Base-by-base conservation (phyloP, 2,888 invertebrate species). In the Byasa hedistus region DNA sequence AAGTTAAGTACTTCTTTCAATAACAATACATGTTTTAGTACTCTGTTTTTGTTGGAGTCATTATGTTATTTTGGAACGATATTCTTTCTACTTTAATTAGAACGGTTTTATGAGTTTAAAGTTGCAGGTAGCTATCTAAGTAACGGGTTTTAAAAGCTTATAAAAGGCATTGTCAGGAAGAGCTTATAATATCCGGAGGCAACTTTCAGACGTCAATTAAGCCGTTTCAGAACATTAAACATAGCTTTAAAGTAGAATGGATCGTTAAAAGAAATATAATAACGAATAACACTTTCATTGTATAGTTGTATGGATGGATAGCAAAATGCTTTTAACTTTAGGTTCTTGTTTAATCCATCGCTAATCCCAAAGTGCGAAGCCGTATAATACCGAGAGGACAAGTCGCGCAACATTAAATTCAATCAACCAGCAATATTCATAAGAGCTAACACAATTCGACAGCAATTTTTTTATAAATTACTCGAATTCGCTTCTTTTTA, bases 91-190 rank as follows among this genome's bases (percentile, higher is more conserved):
- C 55, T 39, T 27, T 5, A 39, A 1, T 3, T 17, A 3, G 8
- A 54, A 54, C 54, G 23, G 15, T 22, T 23, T 55, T 55, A 55
- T 23, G 17, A 15, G 17, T 23, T 23, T 55, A 55, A 55, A 55
- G 2, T 55, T 55, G 55, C 55, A 55, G 55, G 15, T 55, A 55
- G 22, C 55, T 55, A 23, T 5, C 12, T 55, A 55, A 55, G 15
- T 23, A 23, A 55, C 55, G 55, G 23, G 4, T 55, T 55, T 55
- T 55, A 55, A 55, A 23, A 55, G 55, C 55, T 21, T 55, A 55
- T 15, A 1, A 55, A 55, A 55, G 23, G 55, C 55, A 55, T 55
- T 55, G 55, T 55, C 22, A 12, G 55, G 23, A 55, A 55, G 24
- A n/a, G 55, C n/a, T 55, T 55, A 23, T 55, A 23, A 21, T 55